Percentiles rank a stretch among this genome's conserved stretches.
These are phyloP conservation scores for Drosophila watanabei DNA, from an alignment of 1,140 invertebrate species.

Conservation along the genomic window DNA sequence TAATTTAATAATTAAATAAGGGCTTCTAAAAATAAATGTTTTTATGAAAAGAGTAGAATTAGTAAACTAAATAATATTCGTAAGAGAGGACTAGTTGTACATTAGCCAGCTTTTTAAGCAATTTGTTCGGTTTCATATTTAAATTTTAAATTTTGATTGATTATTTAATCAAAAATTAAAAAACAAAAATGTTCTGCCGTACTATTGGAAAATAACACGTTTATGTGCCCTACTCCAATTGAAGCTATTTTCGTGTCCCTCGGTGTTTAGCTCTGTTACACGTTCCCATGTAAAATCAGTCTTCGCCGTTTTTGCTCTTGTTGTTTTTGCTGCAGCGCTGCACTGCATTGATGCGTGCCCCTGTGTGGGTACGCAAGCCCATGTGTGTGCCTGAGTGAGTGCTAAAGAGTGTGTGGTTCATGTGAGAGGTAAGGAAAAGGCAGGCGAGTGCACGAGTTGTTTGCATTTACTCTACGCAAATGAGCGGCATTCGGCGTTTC, in stretches of 20 bases:
- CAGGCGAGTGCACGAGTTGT: constrained; percentile 61
- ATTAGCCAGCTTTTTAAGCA: no score
- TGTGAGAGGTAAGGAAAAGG: constrained; percentile 27
- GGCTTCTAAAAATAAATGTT: neutral
- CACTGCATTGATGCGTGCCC: constrained; percentile 73
- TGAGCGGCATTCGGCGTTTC: constrained; percentile 69
- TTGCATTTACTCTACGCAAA: constrained; percentile 83
- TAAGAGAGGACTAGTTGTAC: no score
- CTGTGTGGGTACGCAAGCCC: constrained; percentile 43
- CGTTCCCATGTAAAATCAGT: constrained; percentile 57
- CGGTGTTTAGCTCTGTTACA: constrained; percentile 60
- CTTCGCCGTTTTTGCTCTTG: constrained; percentile 29
- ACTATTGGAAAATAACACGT: no score
- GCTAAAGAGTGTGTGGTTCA: constrained; percentile 30
- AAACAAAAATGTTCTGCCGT: no score
- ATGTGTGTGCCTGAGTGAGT: constrained; percentile 28
- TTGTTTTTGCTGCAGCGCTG: constrained; percentile 26
- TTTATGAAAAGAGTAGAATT: no score
- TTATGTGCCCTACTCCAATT: no score
- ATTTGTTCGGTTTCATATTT: no score
- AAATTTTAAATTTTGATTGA: no score
- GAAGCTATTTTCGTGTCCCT: constrained; percentile 13
- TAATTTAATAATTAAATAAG: neutral
- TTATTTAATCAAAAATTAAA: no score
- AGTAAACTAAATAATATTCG: no score